These are phyloP conservation scores for Anabacerthia variegaticeps DNA, from an alignment of 2,797 vertebrate species.

Conservation along the genomic window DNA sequence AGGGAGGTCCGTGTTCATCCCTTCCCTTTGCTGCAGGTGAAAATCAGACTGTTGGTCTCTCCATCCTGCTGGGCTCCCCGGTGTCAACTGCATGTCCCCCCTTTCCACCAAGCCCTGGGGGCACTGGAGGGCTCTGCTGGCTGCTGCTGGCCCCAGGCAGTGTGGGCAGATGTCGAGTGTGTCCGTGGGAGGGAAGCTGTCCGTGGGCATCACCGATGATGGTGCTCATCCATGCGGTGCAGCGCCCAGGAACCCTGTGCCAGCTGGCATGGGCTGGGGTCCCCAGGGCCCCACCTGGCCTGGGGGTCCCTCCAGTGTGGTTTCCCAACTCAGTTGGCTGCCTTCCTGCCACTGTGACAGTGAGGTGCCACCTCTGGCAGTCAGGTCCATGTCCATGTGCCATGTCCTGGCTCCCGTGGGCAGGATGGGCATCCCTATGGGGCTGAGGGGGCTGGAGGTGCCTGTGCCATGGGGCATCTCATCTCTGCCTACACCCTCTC, in stretches of 20 bases:
- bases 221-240: neutral
- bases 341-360: rapidly evolving
- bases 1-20: neutral
- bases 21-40: neutral
- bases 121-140: rapidly evolving
- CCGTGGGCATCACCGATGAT: neutral
- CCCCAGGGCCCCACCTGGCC: neutral
- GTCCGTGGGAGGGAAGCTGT: neutral
- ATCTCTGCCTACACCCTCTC: rapidly evolving
- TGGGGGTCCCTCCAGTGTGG: neutral
- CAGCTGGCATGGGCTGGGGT: neutral
- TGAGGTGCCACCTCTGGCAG: neutral
- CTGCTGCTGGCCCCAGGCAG: neutral
- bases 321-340: rapidly evolving
- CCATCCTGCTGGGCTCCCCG: rapidly evolving
- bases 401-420: neutral
- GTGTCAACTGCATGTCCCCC: neutral
- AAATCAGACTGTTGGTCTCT: neutral
- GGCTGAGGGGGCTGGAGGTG: neutral
- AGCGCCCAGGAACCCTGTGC: neutral
- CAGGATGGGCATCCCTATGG: rapidly evolving
- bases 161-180: rapidly evolving
- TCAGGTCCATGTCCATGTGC: rapidly evolving
- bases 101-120: neutral
- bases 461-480: neutral